Base-by-base conservation (phyloP, 2,113 vertebrate genomes). In the Chrysochloris asiatica region DNA sequence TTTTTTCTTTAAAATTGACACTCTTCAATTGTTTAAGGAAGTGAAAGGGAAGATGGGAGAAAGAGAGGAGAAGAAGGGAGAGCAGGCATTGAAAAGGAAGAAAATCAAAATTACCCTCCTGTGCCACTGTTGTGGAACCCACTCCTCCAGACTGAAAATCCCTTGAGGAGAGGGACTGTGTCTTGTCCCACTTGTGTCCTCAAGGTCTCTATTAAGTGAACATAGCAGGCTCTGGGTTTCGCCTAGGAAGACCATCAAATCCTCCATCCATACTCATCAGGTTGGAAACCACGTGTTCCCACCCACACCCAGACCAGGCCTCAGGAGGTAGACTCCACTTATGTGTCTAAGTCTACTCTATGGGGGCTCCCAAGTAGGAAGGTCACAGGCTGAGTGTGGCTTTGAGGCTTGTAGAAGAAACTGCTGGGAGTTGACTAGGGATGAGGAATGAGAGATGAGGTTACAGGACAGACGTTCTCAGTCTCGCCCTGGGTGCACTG, bases 1-100 rank as follows among this genome's bases (percentile, higher is more conserved):
- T 54, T 38, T 56, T 83, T 86, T 75, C n/a, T 36, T 65, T 80
- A 69, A 47, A 89, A 85, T 24, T 7, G 43, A 88, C 45, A 47
- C 26, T 72, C 82, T 78, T 50, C 24, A 71, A 17, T 47, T 75
- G 61, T 73, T 9, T 59, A n/a, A 91, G 56, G 17, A 79, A 80
- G 33, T 36, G 77, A 21, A 41, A 61, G 50, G 33, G 47, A 63
- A 8, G 21, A 24, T 16, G 36, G n/a, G 16, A 33, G 26, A 54
- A 8, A 19, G 14, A 17, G 52, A 52, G 54, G 65, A 30, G 7
- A 11, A 30, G 36, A 19, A 59, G 22, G 56, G 26, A 24, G 30
- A 26, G 24, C 28, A 72, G 56, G 11, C 2, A 4, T 4, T 2
- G 36, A 12, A 56, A 87, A 50, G 17, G 63, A 72, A 11, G 13